Percentiles rank a stretch among this genome's conserved stretches.
These are phyloP conservation scores for Anguilla japonica DNA, from an alignment of 2,113 vertebrate species.

Conservation along the genomic window DNA sequence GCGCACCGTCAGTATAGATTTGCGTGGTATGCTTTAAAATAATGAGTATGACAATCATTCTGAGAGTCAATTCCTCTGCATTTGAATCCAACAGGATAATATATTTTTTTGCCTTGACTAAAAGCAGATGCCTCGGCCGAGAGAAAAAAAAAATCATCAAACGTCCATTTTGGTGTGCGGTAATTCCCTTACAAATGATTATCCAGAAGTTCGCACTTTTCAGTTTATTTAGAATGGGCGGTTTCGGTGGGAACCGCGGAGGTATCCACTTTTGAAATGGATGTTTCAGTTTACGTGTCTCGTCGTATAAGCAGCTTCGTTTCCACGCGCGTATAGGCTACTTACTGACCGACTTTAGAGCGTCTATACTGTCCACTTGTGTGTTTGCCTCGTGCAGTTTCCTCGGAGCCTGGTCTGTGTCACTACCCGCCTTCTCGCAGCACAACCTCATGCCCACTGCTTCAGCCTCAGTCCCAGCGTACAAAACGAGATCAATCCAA, in stretches of 20 bases:
- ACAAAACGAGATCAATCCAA: neutral
- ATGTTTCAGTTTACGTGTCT: neutral
- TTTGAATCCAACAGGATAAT: neutral
- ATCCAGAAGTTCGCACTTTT: conserved; percentile 11
- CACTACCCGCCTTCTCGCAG: neutral
- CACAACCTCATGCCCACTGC: conserved; percentile 1
- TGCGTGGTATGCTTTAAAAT: neutral
- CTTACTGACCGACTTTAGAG: neutral
- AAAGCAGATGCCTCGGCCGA: neutral
- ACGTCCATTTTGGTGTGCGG: neutral
- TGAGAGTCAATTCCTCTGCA: neutral
- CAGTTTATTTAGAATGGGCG: neutral
- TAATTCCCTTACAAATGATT: neutral
- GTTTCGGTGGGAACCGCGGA: neutral
- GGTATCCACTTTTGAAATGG: conserved; percentile 5
- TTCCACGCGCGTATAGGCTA: neutral
- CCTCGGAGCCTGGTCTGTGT: neutral
- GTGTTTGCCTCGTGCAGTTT: conserved; percentile 1
- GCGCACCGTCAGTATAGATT: neutral
- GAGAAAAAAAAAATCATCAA: conserved; percentile 5
- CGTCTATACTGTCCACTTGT: neutral
- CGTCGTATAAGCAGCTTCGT: neutral
- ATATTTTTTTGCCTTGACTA: neutral
- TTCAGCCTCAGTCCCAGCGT: neutral
- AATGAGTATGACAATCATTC: neutral